Percentiles rank a stretch among this genome's conserved stretches.
Evolutionary conservation across 2,113 vertebrate species (phyloP).

Genomic region (Austrofundulus limnaeus): DNA sequence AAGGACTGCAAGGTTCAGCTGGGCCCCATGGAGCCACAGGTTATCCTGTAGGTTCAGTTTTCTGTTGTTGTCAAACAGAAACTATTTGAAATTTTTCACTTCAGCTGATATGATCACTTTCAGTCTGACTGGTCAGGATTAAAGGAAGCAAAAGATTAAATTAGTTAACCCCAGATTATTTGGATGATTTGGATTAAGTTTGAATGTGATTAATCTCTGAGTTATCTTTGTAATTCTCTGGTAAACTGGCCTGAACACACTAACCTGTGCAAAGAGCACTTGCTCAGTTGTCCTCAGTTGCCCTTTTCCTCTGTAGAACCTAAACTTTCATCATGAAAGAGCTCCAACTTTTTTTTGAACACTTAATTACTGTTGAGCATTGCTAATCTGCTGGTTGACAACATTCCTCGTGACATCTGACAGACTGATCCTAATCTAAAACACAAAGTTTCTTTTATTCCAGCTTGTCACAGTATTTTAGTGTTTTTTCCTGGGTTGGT

Average conservation of each 20-base stretch:
- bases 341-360: background rate
- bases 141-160: background rate
- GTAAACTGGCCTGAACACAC: background rate
- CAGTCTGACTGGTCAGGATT: background rate
- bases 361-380: background rate
- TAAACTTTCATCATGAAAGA: background rate
- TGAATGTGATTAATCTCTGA: too few relatives aligned
- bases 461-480: background rate
- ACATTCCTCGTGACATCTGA: constrained; percentile 6
- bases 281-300: background rate
- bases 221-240: too few relatives aligned
- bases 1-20: constrained; percentile 60
- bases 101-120: background rate
- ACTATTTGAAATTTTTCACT: background rate
- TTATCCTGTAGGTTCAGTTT: constrained; percentile 67
- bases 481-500: constrained; percentile 4
- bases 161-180: background rate
- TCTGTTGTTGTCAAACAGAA: background rate
- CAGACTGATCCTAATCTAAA: background rate
- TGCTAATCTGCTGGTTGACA: background rate
- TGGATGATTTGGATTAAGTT: background rate
- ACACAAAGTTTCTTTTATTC: constrained; percentile 24
- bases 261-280: background rate
- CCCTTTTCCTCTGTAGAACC: background rate
- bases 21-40: constrained; percentile 70